phyloP scores from a whole-genome alignment of 2,888 invertebrate species.

The Galerucella nymphaeae region DNA sequence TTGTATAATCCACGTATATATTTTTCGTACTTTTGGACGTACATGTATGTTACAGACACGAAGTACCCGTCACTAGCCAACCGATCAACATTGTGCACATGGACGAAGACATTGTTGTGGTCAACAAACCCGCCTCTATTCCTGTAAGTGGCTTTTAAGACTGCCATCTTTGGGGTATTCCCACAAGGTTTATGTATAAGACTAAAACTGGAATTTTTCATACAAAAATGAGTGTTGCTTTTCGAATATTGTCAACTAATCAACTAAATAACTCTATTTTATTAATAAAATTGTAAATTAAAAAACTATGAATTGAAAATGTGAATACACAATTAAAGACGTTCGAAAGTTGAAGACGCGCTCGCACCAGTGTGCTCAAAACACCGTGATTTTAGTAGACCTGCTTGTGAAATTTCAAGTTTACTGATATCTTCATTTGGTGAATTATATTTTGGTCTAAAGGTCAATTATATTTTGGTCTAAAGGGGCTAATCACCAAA shows the following conservation, averaged over 20 bases:
- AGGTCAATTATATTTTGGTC: too few relatives aligned
- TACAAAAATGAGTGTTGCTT: background rate
- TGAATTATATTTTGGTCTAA: too few relatives aligned
- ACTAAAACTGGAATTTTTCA: constrained; percentile 23
- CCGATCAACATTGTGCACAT: constrained; percentile 97
- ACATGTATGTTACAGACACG: constrained; percentile 85
- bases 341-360: too few relatives aligned
- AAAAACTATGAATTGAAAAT: too few relatives aligned
- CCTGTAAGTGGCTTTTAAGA: constrained; percentile 95
- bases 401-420: too few relatives aligned
- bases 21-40: constrained; percentile 51
- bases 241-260: background rate
- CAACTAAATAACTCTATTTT: background rate
- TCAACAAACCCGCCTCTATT: constrained; percentile 99
- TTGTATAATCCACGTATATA: constrained; percentile 10
- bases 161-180: constrained; percentile 69
- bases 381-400: too few relatives aligned
- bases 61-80: constrained; percentile 97
- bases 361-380: too few relatives aligned
- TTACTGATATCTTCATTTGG: too few relatives aligned
- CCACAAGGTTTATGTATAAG: constrained; percentile 35
- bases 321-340: too few relatives aligned
- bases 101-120: constrained; percentile 98
- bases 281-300: too few relatives aligned
- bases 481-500: too few relatives aligned